These are phyloP conservation scores for Thymelicus sylvestris DNA, from an alignment of 2,888 invertebrate species.

Conservation along the genomic window DNA sequence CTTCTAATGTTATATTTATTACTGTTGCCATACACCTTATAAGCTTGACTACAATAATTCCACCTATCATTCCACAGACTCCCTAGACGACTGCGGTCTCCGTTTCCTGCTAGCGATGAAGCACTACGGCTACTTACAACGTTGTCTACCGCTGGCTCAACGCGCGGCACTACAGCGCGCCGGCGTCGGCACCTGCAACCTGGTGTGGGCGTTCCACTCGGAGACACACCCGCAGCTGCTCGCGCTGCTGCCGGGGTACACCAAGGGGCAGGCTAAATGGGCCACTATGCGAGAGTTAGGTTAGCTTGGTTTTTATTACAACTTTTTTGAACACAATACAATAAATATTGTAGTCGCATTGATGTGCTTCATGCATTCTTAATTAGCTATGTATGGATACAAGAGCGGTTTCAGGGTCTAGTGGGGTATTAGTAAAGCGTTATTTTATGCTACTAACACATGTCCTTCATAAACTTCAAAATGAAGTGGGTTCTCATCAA, in stretches of 20 bases:
- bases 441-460: too few species aligned
- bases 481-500: too few species aligned
- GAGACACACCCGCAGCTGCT: slow-evolving; percentile 98
- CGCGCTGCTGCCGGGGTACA: slow-evolving; percentile 94
- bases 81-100: slow-evolving; percentile 98
- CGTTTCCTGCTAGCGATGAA: slow-evolving; percentile 98
- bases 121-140: slow-evolving; percentile 97
- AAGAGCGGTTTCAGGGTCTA: too few species aligned
- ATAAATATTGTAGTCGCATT: too few species aligned
- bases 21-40: too few species aligned
- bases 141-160: slow-evolving; percentile 96
- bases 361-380: too few species aligned
- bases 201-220: slow-evolving; percentile 99
- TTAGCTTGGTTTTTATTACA: slow-evolving; percentile 38
- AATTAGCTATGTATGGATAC: too few species aligned
- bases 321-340: too few species aligned
- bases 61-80: slow-evolving; percentile 78
- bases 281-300: slow-evolving; percentile 94
- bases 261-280: slow-evolving; percentile 95
- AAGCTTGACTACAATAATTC: too few species aligned
- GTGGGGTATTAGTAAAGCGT: too few species aligned
- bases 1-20: too few species aligned
- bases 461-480: too few species aligned
- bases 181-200: slow-evolving; percentile 94
- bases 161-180: slow-evolving; percentile 93